These are phyloP conservation scores for Philonicus albiceps DNA, from an alignment of 2,888 invertebrate species.

Conservation along the genomic window DNA sequence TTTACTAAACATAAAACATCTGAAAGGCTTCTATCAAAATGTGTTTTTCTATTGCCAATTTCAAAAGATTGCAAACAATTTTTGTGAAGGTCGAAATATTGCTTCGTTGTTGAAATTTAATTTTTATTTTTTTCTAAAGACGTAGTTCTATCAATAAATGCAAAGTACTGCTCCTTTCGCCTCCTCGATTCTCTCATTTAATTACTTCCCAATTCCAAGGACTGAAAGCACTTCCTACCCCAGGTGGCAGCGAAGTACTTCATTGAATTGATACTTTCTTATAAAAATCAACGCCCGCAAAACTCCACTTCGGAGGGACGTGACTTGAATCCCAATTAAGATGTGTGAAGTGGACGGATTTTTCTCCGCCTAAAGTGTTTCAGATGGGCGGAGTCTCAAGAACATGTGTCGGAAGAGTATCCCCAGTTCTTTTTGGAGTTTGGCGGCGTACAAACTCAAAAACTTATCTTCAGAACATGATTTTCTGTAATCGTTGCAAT, in stretches of 20 bases:
- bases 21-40: too few species aligned
- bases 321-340: slow-evolving; percentile 22
- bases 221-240: neutral
- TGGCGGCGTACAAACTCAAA: neutral
- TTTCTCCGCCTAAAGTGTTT: neutral
- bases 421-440: neutral
- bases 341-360: neutral
- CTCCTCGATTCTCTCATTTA: neutral
- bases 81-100: too few species aligned
- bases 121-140: neutral
- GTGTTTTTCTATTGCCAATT: too few species aligned
- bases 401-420: neutral
- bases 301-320: neutral
- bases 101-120: neutral
- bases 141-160: neutral
- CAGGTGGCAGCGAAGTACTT: neutral
- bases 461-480: neutral
- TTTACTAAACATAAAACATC: too few species aligned
- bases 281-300: neutral
- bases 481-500: neutral
- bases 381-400: neutral
- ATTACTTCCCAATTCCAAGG: neutral
- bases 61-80: too few species aligned
- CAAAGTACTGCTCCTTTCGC: neutral
- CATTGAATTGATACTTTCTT: neutral